Base-by-base conservation (phyloP, 1,140 invertebrate species). In the Drosophila kanapiae region DNA sequence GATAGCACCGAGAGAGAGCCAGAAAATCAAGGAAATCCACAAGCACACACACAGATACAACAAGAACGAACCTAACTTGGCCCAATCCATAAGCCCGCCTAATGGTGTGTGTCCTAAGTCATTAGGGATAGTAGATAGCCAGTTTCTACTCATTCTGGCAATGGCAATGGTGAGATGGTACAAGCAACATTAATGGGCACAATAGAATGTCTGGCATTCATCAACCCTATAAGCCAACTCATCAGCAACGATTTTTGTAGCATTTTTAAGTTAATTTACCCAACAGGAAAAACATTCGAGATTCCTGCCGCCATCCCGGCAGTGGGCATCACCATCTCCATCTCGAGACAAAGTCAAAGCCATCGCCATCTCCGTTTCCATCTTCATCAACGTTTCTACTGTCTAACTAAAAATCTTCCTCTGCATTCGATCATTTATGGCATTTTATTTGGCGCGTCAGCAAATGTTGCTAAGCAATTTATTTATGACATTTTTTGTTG, bases 231-330 rank as follows among this genome's bases (percentile, higher is more conserved):
- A 85, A 88, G 83, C 83, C 78, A 88, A 87, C 83, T 87, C 83
- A 87, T 87, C 80, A 72, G 45, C 82, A 67, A 78, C 91, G 87
- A 92, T 92, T 92, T 87, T 92, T 77, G 70, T 72, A 92, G 78
- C 80, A 91, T 92, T 92, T 91, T 91, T 91, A 91, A 74, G 91
- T 91, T 91, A 91, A 91, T 91, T 91, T 91, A 91, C 91, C 83
- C 81, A 74, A 75, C 80, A 87, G 84, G 83, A 90, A 91, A 90
- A 91, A 91, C 86, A 91, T 86, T 85, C 67, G 75, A 78, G 80
- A 85, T 85, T 85, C 82, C 82, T 77, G 59, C 42, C 58, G 60
- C 59, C 47, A 68, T 74, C 51, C 53, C 35, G 35, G 53, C 35
- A 38, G 35, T 37, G 11, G 1, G 18, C 42, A 31, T 61, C 10